phyloP scores from a whole-genome alignment of 2,113 vertebrate genomes.

The Melierax canorus region DNA sequence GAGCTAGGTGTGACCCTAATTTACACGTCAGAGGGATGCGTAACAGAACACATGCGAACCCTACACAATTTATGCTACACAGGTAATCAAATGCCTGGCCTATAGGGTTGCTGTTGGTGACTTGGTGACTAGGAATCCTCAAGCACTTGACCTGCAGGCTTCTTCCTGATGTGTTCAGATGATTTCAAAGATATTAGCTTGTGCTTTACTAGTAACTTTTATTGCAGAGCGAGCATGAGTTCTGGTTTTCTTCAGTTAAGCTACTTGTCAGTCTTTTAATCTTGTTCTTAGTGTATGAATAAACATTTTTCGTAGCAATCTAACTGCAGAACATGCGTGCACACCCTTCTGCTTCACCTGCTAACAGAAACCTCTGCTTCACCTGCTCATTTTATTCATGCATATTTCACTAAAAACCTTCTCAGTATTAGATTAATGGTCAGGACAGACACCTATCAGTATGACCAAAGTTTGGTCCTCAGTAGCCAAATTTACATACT shows the following conservation, averaged over 20 bases:
- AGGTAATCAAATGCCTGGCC: background rate
- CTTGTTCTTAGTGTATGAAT: background rate
- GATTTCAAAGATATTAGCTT: background rate
- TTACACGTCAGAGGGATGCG: background rate
- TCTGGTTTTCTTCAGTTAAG: background rate
- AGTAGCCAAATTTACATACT: background rate
- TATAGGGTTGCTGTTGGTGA: background rate
- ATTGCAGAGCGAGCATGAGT: background rate
- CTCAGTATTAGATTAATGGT: background rate
- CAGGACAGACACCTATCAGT: too few species aligned
- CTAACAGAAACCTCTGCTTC: background rate
- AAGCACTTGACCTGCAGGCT: background rate
- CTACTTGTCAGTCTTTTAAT: background rate
- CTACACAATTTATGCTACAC: background rate
- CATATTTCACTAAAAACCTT: background rate
- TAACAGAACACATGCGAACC: fast-evolving
- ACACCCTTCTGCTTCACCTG: background rate
- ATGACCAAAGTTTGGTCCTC: background rate
- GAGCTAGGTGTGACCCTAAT: background rate
- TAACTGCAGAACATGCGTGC: background rate
- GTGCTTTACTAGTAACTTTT: background rate
- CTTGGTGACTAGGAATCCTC: background rate
- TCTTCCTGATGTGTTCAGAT: background rate
- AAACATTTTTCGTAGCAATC: background rate
- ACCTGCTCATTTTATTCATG: background rate